Conservation (phyloP, 23 tunicate species). For the Styela plicata region DNA sequence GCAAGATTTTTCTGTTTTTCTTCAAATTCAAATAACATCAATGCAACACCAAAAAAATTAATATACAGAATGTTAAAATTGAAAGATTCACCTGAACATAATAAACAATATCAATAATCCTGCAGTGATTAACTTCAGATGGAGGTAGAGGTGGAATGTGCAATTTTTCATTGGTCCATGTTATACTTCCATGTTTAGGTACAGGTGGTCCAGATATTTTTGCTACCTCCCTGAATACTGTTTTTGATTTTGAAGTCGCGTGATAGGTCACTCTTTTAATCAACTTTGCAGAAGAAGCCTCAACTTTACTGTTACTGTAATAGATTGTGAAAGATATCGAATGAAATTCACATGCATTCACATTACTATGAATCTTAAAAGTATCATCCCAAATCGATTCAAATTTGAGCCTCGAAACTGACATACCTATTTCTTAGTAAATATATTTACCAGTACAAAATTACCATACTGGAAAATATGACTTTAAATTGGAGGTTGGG, state of each 20-base stretch:
- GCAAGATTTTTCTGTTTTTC: no score
- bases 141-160: slow-evolving; percentile 47
- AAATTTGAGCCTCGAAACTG: no score
- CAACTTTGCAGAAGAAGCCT: slow-evolving; percentile 13
- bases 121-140: slow-evolving; percentile 42
- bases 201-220: slow-evolving; percentile 3
- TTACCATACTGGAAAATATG: no score
- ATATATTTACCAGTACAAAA: no score
- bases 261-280: slow-evolving; percentile 43
- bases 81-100: slow-evolving; percentile 37
- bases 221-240: slow-evolving; percentile 7
- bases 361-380: no score
- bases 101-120: slow-evolving; percentile 51
- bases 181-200: slow-evolving; percentile 1
- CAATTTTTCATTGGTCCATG: slow-evolving; percentile 36
- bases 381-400: no score
- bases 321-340: not conserved
- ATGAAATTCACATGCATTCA: no score
- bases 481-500: no score
- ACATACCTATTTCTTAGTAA: no score
- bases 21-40: no score
- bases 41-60: no score
- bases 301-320: slow-evolving; percentile 16
- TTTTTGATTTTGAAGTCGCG: slow-evolving; percentile 29
- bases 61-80: no score